Conservation (phyloP, 2,797 vertebrate genomes). For the Ctenopoma kingsleyae region DNA sequence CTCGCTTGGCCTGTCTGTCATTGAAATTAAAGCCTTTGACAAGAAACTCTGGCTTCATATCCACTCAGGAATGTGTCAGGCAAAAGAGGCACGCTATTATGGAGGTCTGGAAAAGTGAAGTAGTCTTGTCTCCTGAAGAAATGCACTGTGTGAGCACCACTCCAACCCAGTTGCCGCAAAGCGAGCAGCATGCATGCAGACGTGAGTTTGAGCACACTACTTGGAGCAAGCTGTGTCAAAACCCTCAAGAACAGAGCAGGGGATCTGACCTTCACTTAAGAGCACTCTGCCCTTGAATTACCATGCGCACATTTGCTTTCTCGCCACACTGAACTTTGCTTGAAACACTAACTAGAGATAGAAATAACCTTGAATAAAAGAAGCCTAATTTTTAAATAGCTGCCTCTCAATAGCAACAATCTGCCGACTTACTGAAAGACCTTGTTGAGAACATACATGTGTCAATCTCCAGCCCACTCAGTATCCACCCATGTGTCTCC, state of each 20-base stretch:
- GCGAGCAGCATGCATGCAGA: conserved; percentile 31
- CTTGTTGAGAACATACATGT: conserved; percentile 60
- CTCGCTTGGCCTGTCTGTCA: conserved; percentile 51
- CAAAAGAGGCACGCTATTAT: conserved; percentile 20
- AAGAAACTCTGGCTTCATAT: conserved; percentile 35
- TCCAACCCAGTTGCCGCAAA: conserved; percentile 6
- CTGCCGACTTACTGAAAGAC: conserved; percentile 50
- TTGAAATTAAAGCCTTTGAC: conserved; percentile 43
- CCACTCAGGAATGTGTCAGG: conserved; percentile 48
- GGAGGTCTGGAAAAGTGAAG: conserved; percentile 36
- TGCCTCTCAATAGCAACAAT: conserved; percentile 40
- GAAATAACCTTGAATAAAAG: conserved; percentile 59
- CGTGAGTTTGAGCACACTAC: conserved; percentile 27
- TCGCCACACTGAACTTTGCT: conserved; percentile 12
- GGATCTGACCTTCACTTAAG: conserved; percentile 57
- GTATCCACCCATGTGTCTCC: conserved; percentile 68
- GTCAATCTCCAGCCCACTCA: conserved; percentile 69
- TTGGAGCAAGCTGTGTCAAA: conserved; percentile 42
- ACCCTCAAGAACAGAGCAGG: conserved; percentile 29
- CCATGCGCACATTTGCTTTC: neutral
- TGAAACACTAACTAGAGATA: conserved; percentile 48
- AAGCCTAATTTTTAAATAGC: conserved; percentile 41
- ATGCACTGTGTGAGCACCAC: conserved; percentile 19
- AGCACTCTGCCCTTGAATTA: conserved; percentile 23
- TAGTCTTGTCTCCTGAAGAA: conserved; percentile 40